phyloP scores from a whole-genome alignment of 2,888 invertebrate species.

The Drosophila prolongata region DNA sequence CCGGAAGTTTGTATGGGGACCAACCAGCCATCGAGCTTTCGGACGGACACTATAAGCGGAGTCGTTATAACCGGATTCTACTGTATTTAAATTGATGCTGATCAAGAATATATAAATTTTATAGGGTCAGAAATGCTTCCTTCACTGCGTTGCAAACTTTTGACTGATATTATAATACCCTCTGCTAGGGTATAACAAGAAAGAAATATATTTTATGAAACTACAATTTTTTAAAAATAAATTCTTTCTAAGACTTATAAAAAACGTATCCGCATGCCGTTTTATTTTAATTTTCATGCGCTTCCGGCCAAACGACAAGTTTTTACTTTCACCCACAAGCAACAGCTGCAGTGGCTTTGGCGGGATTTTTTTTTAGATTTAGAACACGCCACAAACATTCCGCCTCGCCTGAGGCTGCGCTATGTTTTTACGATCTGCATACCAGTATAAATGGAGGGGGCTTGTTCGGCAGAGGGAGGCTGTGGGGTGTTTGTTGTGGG shows the following conservation, averaged over 20 bases:
- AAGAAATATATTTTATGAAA: too few species aligned
- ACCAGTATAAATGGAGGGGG: conserved; percentile 10
- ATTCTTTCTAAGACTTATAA: conserved; percentile 3
- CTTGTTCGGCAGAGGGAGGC: conserved; percentile 40
- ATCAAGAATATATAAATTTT: too few species aligned
- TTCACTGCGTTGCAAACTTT: too few species aligned
- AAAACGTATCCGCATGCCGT: conserved; percentile 42
- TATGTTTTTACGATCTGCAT: conserved; percentile 48
- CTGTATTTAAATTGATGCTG: too few species aligned
- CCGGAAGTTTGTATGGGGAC: too few species aligned
- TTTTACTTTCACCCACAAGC: conserved; percentile 62
- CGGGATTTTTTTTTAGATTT: conserved; percentile 62
- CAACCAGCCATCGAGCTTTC: too few species aligned
- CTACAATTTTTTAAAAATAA: too few species aligned
- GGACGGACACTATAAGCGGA: too few species aligned
- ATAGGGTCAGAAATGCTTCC: too few species aligned
- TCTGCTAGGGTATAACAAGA: too few species aligned
- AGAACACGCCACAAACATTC: conserved; percentile 54
- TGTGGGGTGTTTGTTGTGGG: conserved; percentile 55
- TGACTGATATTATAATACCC: too few species aligned
- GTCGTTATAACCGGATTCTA: too few species aligned
- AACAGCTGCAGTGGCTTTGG: conserved; percentile 50
- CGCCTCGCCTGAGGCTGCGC: conserved; percentile 27
- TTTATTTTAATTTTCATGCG: conserved; percentile 67
- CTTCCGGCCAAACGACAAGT: conserved; percentile 66